Evolutionary conservation across 2,888 invertebrate genomes (phyloP), one percentile per base, ranked within the genome.

Genomic region (Xestia xanthographa): DNA sequence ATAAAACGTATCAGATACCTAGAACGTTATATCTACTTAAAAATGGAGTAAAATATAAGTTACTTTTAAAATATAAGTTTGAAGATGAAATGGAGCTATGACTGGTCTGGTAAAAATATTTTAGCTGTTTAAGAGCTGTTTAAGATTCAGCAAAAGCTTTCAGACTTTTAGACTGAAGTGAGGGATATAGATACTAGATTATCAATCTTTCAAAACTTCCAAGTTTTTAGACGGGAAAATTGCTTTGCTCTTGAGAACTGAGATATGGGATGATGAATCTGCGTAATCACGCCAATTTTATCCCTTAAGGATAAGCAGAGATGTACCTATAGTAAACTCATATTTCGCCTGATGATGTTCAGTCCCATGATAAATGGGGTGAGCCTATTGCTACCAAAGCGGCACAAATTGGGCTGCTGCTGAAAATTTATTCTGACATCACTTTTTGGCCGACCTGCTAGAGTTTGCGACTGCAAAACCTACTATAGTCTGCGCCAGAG

Each of bases 121-220:
- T 58, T 4, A 14, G 45, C 62, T 45, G 34, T 11, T 82, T 77
- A n/a, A 76, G 26, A 14, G 45, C 62, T 45, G 34, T 11, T 82
- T 77, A n/a, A 76, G 26, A 67, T 79, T 77, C 58, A 77, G 56
- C 2, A 11, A 82, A 48, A 56, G 43, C 67, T 68, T 82, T 67
- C 14, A 62, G 26, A 63, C 17, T 20, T 29, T 48, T 20, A 76
- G 45, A 50, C 2, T 43, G 0, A 62, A 66, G 66, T 41, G 45
- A 41, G n/a, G 29, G 38, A 53, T 26, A 41, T n/a, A 26, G 50
- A 50, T 62, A 12, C 58, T 48, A 5, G 50, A 48, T 34, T 34
- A 17, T n/a, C 20, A 2, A 58, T 26, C 22, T 41, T 79, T 71
- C 14, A 2, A 12, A 22, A 63, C 14, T 5, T 20, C 1, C 2